Conservation (phyloP, 2,113 vertebrate genomes). For the Cavia aperea region DNA sequence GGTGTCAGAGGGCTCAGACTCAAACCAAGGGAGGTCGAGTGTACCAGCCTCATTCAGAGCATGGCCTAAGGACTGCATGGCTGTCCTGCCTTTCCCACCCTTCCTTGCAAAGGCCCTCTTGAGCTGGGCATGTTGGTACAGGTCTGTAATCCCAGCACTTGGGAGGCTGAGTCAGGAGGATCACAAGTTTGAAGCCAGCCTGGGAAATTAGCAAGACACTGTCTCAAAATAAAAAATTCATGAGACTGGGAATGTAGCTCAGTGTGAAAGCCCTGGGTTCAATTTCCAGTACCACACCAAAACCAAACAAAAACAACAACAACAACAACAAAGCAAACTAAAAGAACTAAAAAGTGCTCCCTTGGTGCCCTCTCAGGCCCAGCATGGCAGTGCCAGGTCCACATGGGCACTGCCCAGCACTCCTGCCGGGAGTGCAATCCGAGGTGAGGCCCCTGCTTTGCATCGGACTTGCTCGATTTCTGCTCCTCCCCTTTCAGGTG, state of each 20-base stretch:
- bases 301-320: not conserved
- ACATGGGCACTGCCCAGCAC: rapidly evolving
- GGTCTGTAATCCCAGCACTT: not conserved
- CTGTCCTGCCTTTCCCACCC: too few species aligned
- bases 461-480: not conserved
- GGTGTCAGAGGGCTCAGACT: not conserved
- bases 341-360: not conserved
- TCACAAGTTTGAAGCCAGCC: not conserved
- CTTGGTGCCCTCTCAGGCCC: not conserved
- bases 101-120: not conserved
- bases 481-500: not conserved
- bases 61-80: not conserved
- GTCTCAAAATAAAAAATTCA: not conserved
- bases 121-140: not conserved
- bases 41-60: not conserved
- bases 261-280: not conserved
- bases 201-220: not conserved
- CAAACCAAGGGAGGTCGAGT: rapidly evolving
- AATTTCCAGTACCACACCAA: not conserved
- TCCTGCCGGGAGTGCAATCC: not conserved
- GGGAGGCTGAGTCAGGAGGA: not conserved
- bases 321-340: not conserved
- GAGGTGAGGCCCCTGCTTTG: too few species aligned
- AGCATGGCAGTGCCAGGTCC: not conserved
- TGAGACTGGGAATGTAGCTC: not conserved